Evolutionary conservation across 2,113 vertebrate genomes (phyloP).

Genomic region (Phaethornis superciliosus): DNA sequence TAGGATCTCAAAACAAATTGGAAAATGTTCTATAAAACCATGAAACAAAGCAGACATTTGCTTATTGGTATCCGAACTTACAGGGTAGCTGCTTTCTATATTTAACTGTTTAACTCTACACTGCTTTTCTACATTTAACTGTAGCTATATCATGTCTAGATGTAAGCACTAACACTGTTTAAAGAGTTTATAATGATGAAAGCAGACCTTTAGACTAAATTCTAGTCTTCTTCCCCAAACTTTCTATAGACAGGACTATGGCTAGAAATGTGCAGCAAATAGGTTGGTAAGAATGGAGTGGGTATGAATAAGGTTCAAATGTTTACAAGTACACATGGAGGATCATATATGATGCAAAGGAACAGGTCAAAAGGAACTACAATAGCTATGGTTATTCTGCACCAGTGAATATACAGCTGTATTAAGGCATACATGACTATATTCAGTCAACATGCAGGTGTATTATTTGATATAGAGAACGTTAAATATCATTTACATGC

Average conservation of each 20-base stretch:
- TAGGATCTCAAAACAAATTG: background rate
- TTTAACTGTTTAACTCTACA: background rate
- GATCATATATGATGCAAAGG: background rate
- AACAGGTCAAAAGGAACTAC: background rate
- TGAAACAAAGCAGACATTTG: background rate
- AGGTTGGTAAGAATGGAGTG: background rate
- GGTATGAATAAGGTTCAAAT: background rate
- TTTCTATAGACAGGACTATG: background rate
- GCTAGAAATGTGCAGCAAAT: background rate
- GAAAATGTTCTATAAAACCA: background rate
- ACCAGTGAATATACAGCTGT: background rate
- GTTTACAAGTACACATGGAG: background rate
- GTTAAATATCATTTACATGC: background rate
- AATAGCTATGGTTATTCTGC: background rate
- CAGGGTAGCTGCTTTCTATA: background rate
- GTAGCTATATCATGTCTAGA: background rate
- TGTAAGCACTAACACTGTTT: background rate
- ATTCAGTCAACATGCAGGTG: background rate
- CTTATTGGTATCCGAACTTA: background rate
- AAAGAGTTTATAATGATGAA: background rate
- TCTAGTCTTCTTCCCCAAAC: background rate
- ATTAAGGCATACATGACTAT: background rate
- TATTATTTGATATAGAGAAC: background rate
- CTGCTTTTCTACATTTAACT: background rate
- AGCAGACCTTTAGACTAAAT: background rate